phyloP scores from a whole-genome alignment of 2,797 vertebrate species.

The Tokudaia tokunoshimensis region DNA sequence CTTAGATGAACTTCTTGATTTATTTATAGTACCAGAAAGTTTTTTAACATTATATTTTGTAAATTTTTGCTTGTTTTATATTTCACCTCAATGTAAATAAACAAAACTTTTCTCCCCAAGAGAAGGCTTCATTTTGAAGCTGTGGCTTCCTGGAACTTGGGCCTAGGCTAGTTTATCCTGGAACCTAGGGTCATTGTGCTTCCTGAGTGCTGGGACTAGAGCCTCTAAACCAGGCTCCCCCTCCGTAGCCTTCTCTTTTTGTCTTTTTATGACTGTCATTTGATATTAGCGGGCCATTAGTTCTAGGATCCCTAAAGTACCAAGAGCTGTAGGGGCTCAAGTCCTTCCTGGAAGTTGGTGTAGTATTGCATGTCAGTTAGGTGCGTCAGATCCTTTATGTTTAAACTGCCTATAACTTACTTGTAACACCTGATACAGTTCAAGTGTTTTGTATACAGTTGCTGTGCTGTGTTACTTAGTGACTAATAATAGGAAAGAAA shows the following conservation, averaged over 20 bases:
- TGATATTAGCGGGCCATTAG: not conserved
- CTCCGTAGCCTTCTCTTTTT: not conserved
- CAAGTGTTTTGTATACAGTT: not conserved
- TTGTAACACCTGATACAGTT: not conserved
- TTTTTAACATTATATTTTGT: conserved; percentile 47
- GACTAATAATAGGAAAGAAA: not conserved
- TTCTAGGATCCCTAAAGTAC: not conserved
- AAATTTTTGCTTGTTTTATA: conserved; percentile 19
- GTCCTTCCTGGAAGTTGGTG: not conserved
- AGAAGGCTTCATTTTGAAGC: not conserved
- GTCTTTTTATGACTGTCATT: not conserved
- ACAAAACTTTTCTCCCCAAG: not conserved
- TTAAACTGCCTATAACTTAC: not conserved
- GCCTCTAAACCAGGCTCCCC: too few species aligned
- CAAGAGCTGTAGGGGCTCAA: not conserved
- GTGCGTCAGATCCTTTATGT: not conserved
- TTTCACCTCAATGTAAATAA: conserved; percentile 23
- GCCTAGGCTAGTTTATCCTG: not conserved
- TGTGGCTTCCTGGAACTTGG: not conserved
- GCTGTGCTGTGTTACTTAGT: not conserved
- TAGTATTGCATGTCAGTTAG: not conserved
- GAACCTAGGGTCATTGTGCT: not conserved
- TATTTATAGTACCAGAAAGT: not conserved
- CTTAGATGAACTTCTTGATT: conserved; percentile 47
- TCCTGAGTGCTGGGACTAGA: not conserved